Conservation (phyloP, 2,113 vertebrate species). For the Cebus imitator region DNA sequence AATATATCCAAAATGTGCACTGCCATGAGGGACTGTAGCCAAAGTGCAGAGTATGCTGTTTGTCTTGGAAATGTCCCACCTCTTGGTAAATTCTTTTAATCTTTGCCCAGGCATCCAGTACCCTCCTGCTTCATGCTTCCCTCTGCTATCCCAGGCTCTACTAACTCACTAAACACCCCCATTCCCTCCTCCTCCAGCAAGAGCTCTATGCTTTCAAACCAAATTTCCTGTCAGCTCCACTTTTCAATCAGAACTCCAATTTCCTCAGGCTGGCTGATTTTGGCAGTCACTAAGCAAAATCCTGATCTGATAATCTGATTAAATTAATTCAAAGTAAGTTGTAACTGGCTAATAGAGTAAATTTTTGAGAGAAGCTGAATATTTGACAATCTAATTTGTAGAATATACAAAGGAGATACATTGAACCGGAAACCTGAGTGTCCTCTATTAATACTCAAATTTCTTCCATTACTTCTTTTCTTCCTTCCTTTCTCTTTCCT, state of each 20-base stretch:
- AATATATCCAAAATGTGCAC: background rate
- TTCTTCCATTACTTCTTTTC: background rate
- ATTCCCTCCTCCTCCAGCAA: background rate
- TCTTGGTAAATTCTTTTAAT: background rate
- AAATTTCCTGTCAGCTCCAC: background rate
- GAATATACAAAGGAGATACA: background rate
- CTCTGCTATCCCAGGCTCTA: background rate
- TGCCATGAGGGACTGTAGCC: background rate
- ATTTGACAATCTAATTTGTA: conserved; percentile 32
- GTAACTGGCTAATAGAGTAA: background rate
- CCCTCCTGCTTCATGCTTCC: background rate
- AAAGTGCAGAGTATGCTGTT: background rate
- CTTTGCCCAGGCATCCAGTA: background rate
- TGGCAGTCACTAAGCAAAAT: conserved; percentile 26
- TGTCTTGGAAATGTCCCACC: conserved; percentile 39
- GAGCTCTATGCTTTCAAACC: background rate
- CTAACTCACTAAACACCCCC: background rate
- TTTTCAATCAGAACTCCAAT: conserved; percentile 27
- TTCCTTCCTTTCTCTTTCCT: fast-evolving
- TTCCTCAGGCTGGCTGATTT: conserved; percentile 4
- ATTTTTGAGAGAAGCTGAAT: conserved; percentile 10
- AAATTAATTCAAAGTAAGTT: conserved; percentile 29
- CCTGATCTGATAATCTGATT: conserved; percentile 40
- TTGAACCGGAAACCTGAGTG: background rate
- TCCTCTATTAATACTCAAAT: background rate